A percentile compares a stretch with the other conserved stretches of the same genome.
Evolutionary conservation across 2,797 vertebrate genomes (phyloP).

Genomic region (Squalus acanthias): DNA sequence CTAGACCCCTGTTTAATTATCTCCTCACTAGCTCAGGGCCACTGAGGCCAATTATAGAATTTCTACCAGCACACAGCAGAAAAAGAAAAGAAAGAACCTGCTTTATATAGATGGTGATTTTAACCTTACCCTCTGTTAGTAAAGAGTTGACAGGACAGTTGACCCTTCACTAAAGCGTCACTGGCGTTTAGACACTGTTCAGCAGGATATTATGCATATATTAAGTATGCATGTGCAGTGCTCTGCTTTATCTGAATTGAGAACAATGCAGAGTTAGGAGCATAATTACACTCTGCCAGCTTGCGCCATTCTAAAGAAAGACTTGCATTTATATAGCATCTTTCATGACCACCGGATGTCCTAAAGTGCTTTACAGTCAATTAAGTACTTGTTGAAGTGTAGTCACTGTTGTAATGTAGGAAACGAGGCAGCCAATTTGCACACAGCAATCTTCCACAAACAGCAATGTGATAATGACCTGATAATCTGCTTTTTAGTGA

Average conservation of each 20-base stretch:
- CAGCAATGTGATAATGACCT: too few species aligned
- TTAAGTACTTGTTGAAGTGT: too few species aligned
- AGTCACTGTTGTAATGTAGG: too few species aligned
- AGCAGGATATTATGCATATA: not conserved
- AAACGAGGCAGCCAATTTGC: too few species aligned
- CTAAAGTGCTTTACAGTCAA: too few species aligned
- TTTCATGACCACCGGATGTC: too few species aligned
- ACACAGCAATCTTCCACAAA: too few species aligned
- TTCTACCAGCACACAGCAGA: not conserved
- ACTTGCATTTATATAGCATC: too few species aligned
- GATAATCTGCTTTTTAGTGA: too few species aligned
- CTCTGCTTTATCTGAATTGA: not conserved
- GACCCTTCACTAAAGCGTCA: not conserved
- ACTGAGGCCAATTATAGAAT: not conserved
- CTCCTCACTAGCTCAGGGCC: not conserved
- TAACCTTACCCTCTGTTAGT: too few species aligned
- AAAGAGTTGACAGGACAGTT: not conserved
- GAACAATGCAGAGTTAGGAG: not conserved
- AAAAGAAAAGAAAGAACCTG: not conserved
- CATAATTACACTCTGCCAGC: not conserved
- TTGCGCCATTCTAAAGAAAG: not conserved
- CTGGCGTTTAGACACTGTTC: not conserved
- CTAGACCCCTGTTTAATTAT: not conserved
- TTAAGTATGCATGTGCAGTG: not conserved
- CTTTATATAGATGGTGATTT: not conserved